Base-by-base conservation (phyloP, 1,140 invertebrate species). In the Melipona quadrifasciata region DNA sequence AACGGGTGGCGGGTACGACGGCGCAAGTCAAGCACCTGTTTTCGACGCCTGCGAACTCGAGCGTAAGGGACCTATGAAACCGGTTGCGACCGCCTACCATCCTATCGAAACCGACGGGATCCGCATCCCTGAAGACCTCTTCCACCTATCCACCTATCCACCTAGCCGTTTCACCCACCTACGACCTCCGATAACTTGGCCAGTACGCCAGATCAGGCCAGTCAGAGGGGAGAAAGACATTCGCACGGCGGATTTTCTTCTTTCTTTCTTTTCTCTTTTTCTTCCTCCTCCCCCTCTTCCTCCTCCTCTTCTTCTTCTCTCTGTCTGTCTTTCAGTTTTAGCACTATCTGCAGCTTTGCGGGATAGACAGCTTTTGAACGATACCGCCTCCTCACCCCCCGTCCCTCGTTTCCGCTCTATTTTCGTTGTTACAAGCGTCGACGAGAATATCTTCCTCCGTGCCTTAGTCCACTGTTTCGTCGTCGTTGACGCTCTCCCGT, bases 81-180 rank as follows among this genome's bases (percentile, higher is more conserved):
- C 71, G 65, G 84, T 82, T 88, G 90, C 92, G 88, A 86, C 93
- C 94, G 94, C 94, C 94, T 90, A 93, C 92, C 91, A 90, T 92
- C 92, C 93, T 92, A 93, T 92, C 91, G 84, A 91, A 64, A 72
- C 87, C 57, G 34, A n/a, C 64, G 82, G 77, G 72, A 86, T 85
- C 83, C 89, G 76, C 80, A 76, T n/a, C 73, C 2, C 64, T 17
- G 84, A 87, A 81, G 86, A 90, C 89, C 90, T 91, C 90, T 82
- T 77, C 91, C 90, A 91, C 90, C 83, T 85, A 76, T 70, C 79
- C 86, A 58, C 89, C 82, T 80, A 76, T 71, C 79, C 83, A 70
- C 76, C 87, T 71, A 79, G 47, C 86, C 77, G 86, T 76, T 58
- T 57, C 84, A 75, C 55, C 72, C 85, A 87, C 83, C 86, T 82